Evolutionary conservation across 2,113 vertebrate species (phyloP).

Genomic region (Channa argus): DNA sequence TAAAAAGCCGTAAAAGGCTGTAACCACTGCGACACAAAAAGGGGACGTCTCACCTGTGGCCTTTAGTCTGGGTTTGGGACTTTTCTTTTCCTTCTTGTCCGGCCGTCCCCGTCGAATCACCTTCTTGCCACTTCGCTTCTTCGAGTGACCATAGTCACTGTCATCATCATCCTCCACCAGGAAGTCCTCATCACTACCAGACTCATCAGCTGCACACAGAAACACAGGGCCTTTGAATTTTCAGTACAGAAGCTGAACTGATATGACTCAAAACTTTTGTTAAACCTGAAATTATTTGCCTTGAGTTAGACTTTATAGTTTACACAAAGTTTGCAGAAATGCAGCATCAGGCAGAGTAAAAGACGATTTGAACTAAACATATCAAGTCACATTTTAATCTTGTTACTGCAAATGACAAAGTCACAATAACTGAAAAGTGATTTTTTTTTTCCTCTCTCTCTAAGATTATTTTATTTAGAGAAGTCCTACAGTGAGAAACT

Average conservation of each 20-base stretch:
- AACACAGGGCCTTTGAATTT: background rate
- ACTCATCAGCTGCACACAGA: constrained; percentile 86
- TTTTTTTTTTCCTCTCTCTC: too few species aligned
- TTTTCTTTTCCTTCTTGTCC: constrained; percentile 98
- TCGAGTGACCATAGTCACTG: constrained; percentile 97
- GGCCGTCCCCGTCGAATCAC: constrained; percentile 89
- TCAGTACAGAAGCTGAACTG: background rate
- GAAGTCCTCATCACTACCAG: constrained; percentile 97
- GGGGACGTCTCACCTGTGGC: constrained; percentile 90
- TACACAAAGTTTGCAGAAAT: background rate
- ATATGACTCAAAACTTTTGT: too few species aligned
- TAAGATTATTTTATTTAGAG: too few species aligned
- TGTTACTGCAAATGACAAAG: too few species aligned
- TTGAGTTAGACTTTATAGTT: too few species aligned
- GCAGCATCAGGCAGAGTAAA: background rate
- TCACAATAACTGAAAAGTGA: too few species aligned
- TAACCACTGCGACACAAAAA: too few species aligned
- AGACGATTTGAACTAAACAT: background rate
- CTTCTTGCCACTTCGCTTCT: constrained; percentile 97
- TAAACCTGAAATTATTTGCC: too few species aligned
- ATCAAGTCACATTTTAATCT: too few species aligned
- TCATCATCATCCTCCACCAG: constrained; percentile 99
- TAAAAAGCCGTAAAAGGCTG: too few species aligned
- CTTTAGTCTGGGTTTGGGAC: constrained; percentile 98
- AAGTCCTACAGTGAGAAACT: too few species aligned